phyloP scores from a whole-genome alignment of 2,113 vertebrate genomes.

The Xiphias gladius region DNA sequence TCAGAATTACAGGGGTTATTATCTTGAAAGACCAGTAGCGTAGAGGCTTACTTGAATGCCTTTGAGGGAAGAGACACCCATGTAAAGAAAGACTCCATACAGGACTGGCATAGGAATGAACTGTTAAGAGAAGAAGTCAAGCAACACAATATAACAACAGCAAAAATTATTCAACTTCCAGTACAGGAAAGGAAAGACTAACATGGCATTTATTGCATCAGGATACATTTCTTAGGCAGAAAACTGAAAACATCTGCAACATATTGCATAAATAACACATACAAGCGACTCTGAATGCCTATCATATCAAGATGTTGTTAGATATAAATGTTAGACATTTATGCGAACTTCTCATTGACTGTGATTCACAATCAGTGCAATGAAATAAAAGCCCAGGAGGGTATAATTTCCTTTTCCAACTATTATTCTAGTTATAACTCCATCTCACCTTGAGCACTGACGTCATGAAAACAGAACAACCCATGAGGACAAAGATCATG shows the following conservation, averaged over 20 bases:
- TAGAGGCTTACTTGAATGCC: slow-evolving; percentile 92
- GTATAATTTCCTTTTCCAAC: background rate
- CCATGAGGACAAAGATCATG: slow-evolving; percentile 96
- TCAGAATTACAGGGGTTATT: slow-evolving; percentile 15
- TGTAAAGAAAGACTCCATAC: slow-evolving; percentile 97
- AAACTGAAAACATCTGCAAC: background rate
- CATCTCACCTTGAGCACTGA: slow-evolving; percentile 91
- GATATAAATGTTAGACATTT: no score
- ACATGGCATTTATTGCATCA: background rate
- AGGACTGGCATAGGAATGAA: slow-evolving; percentile 98
- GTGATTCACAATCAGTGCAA: background rate
- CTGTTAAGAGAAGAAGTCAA: slow-evolving; percentile 74
- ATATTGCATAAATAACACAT: background rate
- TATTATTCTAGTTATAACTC: background rate
- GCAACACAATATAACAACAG: background rate
- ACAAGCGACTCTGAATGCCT: background rate
- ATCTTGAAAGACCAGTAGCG: slow-evolving; percentile 49
- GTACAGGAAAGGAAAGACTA: background rate
- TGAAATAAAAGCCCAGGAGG: background rate
- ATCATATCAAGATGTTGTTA: background rate
- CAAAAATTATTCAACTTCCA: background rate
- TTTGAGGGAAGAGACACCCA: slow-evolving; percentile 96
- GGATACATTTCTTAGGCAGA: background rate
- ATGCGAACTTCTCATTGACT: background rate
- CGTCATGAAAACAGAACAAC: slow-evolving; percentile 96